Evolutionary conservation across 2,888 invertebrate species (phyloP), one percentile per base, ranked within the genome.

Genomic region (Nemotelus nigrinus): DNA sequence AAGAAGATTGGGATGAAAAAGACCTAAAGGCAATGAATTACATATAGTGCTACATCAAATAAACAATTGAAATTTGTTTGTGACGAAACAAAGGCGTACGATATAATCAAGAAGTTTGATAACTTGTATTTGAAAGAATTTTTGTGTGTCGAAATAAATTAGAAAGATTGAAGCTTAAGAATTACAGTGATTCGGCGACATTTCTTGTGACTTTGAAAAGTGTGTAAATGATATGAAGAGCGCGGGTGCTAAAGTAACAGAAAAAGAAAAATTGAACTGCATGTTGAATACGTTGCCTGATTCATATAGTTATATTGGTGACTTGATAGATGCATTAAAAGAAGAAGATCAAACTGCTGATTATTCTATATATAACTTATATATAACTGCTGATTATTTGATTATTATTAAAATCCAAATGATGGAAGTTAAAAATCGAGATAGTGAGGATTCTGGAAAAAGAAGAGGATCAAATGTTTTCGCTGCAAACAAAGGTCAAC

Each of bases 121-220:
- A 10, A 57, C n/a, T 3, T 57, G 6, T 57, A 57, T 57, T 6
- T 57, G 8, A 57, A 57, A 57, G 57, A 57, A 8, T 57, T 25
- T 3, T 25, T 25, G 25, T 25, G 25, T 25, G 25, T 25, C 25
- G 25, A 25, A 25, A 25, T 25, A 25, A 25, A 25, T 25, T 25
- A 25, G 25, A 25, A 25, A 25, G 25, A 25, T 25, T 25, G 25
- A 25, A 25, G 25, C 25, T 25, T 53, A 53, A 53, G 10, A 10
- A 53, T 53, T 53, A 53, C 10, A 53, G 10, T 6, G 53, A 53
- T 10, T 53, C 53, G 10, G 53, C 53, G 10, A 7, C 53, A 10
- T 53, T 53, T 53, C 10, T 53, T 53, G 53, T 53, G 53, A 53
- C 53, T 53, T 53, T 53, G 53, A 53, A 53, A 53, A 53, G 10